Evolutionary conservation across 2,113 vertebrate genomes (phyloP), one percentile per base, ranked within the genome.

Genomic region (Cyanoliseus patagonus): DNA sequence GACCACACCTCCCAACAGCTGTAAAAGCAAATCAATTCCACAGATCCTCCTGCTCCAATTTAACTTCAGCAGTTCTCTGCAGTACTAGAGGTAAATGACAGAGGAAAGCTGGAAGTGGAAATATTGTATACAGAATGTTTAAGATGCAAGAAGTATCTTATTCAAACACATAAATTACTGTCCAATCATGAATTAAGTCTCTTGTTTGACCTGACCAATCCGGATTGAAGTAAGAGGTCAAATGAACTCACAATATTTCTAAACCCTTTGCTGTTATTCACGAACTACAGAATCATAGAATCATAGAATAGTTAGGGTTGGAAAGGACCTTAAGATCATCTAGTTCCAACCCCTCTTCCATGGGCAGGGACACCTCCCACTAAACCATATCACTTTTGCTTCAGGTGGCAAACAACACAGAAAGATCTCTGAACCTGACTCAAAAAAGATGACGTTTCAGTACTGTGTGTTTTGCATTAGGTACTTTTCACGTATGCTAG

Each of bases 11-110:
- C 7, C 13, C 20, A 47, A 87, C 6, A 94, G 47, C 62, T 92
- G 51, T 83, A 92, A 88, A 86, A 94, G 53, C 4, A 42, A 95
- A 86, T 67, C 83, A 96, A 83, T 95, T 97, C 61, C 59, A 78
- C 41, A 90, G 55, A 75, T 24, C 11, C 78, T 93, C 37, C 70
- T 89, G 80, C 35, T 77, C 2, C 62, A 96, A 31, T 86, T 53
- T 85, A 59, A 94, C 31, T 84, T 95, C 72, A 92, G 73, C 22
- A 66, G 68, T 64, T 93, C 75, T 91, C 28, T 57, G 22, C 8
- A 67, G 19, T n/a, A 80, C 23, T 80, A 44, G 42, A 91, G 41
- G 72, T n/a, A 95, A 97, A 95, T 31, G 20, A 75, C 7, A 13
- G 5, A 92, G 39, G 17, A 25, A 80, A 90, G 27, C 42, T 85